Base-by-base conservation (phyloP, 2,888 invertebrate genomes). In the Pachycephus smyrnensis region DNA sequence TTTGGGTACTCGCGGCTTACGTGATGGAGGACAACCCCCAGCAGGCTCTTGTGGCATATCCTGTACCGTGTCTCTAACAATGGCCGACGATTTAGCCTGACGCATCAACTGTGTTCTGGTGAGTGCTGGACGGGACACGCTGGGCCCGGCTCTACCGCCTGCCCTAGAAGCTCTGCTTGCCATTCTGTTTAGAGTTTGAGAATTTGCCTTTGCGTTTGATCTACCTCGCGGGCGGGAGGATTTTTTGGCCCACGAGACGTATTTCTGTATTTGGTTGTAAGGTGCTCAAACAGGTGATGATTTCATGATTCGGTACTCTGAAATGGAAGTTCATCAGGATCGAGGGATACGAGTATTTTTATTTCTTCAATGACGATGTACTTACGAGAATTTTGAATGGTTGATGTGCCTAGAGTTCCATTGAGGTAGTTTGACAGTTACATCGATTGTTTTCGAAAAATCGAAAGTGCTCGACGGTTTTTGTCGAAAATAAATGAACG, bases 51-150 rank as follows among this genome's bases (percentile, higher is more conserved):
- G 69, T 15, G 74, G 12, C 2, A 75, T 76, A 9, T 76, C 82
- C 31, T 83, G 80, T 31, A 80, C 77, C 0, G 37, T 12, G 12
- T 85, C 83, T n/a, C 69, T 82, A 0, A 88, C 73, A 0, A 84
- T 0, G 0, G 89, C 84, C 4, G 85, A 81, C 12, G 86, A 80
- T 77, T 79, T 87, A 23, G 88, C 86, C 55, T 84, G 83, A 0
- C 88, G 85, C 37, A 89, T 79, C 73, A 83, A 82, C 31, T 88
- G 81, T 0, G 89, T 86, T 30, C 80, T 82, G 1, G 89, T 88
- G 55, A 86, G 32, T 30, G 75, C 81, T 3, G 79, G 84, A 73
- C 81, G 81, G 12, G 75, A 69, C 0, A 71, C 15, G 1, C 75
- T 35, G 68, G 68, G 68, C 15, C 76, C 75, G 6, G 75, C 35